Evolutionary conservation across 92 coral and sea anemone genomes (phyloP).

Genomic region (Parazoanthus swiftii): DNA sequence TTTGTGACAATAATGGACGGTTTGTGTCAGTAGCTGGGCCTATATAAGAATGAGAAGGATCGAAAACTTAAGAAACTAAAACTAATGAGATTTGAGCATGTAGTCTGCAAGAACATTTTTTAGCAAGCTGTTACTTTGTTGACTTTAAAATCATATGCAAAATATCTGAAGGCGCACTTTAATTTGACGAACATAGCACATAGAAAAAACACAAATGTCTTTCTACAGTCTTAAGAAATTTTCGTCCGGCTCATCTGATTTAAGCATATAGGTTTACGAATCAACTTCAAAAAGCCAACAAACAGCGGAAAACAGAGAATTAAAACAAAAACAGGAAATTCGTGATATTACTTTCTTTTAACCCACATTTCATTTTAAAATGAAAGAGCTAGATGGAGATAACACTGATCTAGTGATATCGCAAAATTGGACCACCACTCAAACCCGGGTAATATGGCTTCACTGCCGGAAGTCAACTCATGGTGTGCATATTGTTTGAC

Average conservation of each 20-base stretch:
- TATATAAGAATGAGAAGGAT: background rate
- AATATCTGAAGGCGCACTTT: background rate
- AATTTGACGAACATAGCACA: background rate
- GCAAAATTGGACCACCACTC: conserved; percentile 44
- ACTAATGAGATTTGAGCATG: background rate
- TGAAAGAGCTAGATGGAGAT: conserved; percentile 52
- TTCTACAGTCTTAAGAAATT: background rate
- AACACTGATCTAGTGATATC: conserved; percentile 58
- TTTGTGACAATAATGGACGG: conserved; percentile 15
- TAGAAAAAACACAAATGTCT: background rate
- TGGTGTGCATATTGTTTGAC: conserved; percentile 69
- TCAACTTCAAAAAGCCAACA: conserved; percentile 24
- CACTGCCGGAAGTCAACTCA: conserved; percentile 61
- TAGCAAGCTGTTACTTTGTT: conserved; percentile 19
- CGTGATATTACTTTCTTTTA: conserved; percentile 55
- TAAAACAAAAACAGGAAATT: conserved; percentile 63
- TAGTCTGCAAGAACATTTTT: background rate
- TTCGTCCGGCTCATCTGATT: background rate
- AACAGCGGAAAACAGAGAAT: conserved; percentile 44
- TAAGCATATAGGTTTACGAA: conserved; percentile 6
- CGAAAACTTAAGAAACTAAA: background rate
- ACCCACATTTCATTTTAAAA: conserved; percentile 57
- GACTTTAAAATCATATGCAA: conserved; percentile 8
- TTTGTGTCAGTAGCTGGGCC: background rate
- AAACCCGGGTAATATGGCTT: conserved; percentile 36